These are phyloP conservation scores for Picus viridis DNA, from an alignment of 2,797 vertebrate genomes.

Conservation along the genomic window DNA sequence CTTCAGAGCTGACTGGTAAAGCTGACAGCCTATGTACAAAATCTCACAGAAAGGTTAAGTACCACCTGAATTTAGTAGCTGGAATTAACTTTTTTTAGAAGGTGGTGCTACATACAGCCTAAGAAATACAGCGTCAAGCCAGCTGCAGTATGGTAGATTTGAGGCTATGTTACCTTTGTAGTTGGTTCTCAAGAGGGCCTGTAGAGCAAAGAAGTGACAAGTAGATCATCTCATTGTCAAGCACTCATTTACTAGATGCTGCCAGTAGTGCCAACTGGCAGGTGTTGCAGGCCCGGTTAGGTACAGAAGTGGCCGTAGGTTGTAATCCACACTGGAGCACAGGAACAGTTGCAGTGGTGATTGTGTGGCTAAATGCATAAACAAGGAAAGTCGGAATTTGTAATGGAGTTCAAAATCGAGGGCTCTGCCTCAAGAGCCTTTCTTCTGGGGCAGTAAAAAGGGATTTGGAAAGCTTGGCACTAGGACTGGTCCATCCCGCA, in stretches of 20 bases:
- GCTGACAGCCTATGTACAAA: not conserved
- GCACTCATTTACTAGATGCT: not conserved
- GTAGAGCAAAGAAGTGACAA: not conserved
- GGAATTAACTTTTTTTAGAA: not conserved
- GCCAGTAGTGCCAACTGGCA: not conserved
- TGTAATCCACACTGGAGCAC: rapidly evolving
- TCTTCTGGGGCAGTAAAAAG: no score
- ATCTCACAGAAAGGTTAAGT: not conserved
- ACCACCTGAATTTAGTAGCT: not conserved
- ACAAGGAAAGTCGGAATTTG: not conserved
- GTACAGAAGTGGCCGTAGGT: no score
- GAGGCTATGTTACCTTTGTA: not conserved
- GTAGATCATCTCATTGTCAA: rapidly evolving
- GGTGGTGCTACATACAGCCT: not conserved
- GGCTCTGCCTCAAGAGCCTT: not conserved
- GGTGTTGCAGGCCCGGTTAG: not conserved
- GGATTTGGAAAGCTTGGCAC: not conserved
- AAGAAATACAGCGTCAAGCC: rapidly evolving
- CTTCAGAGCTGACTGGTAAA: not conserved
- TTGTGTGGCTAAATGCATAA: not conserved
- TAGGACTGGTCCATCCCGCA: not conserved
- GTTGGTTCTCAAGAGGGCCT: not conserved
- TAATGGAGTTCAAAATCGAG: not conserved
- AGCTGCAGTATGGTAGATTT: not conserved
- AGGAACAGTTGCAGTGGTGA: not conserved